Evolutionary conservation across 2,113 vertebrate genomes (phyloP).

Genomic region (Gobio gobio): DNA sequence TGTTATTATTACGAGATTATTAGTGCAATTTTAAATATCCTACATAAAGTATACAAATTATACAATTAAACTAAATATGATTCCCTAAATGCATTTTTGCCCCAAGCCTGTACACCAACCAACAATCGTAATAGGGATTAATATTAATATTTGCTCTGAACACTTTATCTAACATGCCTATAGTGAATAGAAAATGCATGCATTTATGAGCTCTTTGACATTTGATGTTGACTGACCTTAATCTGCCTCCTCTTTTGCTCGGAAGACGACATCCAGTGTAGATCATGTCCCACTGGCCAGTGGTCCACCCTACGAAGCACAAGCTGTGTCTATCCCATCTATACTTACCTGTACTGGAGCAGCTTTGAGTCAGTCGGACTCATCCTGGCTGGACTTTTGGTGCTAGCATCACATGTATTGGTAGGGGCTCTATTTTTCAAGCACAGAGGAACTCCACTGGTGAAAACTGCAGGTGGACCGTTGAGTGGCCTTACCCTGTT

Average conservation of each 20-base stretch:
- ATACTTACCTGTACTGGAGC: constrained; percentile 75
- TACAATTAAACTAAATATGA: too few relatives aligned
- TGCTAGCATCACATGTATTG: constrained; percentile 54
- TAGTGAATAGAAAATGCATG: not conserved
- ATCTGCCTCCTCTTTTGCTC: not conserved
- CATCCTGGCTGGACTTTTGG: constrained; percentile 53
- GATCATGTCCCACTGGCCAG: constrained; percentile 69
- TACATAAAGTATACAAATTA: too few relatives aligned
- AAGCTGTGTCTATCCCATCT: constrained; percentile 69
- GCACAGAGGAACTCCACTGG: constrained; percentile 70
- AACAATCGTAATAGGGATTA: not conserved
- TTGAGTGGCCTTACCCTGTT: constrained; percentile 71
- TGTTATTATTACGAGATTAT: too few relatives aligned
- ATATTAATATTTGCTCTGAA: not conserved
- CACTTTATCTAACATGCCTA: not conserved
- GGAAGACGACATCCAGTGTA: constrained; percentile 79
- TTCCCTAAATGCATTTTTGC: too few relatives aligned
- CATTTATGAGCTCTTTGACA: constrained; percentile 46
- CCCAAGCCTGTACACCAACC: too few relatives aligned
- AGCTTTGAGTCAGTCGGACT: constrained; percentile 64
- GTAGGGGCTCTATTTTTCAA: constrained; percentile 70
- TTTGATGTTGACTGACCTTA: constrained; percentile 47
- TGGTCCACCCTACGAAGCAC: constrained; percentile 79
- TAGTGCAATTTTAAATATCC: too few relatives aligned
- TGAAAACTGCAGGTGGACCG: constrained; percentile 74